Percentiles rank a stretch among this genome's conserved stretches.
Evolutionary conservation across 2,113 vertebrate genomes (phyloP).

Genomic region (Okapia johnstoni): DNA sequence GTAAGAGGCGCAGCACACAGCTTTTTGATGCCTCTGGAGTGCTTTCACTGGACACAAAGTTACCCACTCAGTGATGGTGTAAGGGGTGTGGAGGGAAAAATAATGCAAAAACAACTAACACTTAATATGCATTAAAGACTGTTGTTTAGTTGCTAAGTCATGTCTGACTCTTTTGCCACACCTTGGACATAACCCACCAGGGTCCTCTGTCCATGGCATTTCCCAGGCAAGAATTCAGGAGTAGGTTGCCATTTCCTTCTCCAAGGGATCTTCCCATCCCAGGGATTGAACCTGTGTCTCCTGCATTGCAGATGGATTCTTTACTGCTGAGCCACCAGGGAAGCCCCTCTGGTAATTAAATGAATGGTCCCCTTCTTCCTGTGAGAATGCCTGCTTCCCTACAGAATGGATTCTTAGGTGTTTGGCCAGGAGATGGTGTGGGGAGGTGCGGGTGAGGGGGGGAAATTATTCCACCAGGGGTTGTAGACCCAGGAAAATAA

Average conservation of each 20-base stretch:
- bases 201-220: background rate
- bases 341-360: background rate
- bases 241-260: background rate
- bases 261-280: background rate
- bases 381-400: background rate
- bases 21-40: background rate
- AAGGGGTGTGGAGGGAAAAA: background rate
- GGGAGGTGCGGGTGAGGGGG: too few relatives aligned
- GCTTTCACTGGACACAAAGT: background rate
- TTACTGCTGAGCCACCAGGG: background rate
- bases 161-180: background rate
- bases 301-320: background rate
- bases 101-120: background rate
- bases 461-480: background rate
- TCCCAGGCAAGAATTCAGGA: background rate
- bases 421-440: background rate
- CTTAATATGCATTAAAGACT: background rate
- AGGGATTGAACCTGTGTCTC: background rate
- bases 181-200: background rate
- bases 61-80: background rate
- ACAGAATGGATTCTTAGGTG: background rate
- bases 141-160: background rate
- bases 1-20: background rate
- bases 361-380: background rate
- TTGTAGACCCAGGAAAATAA: background rate